Evolutionary conservation across 2,888 invertebrate genomes (phyloP).

Genomic region (Sphinx pinastri): DNA sequence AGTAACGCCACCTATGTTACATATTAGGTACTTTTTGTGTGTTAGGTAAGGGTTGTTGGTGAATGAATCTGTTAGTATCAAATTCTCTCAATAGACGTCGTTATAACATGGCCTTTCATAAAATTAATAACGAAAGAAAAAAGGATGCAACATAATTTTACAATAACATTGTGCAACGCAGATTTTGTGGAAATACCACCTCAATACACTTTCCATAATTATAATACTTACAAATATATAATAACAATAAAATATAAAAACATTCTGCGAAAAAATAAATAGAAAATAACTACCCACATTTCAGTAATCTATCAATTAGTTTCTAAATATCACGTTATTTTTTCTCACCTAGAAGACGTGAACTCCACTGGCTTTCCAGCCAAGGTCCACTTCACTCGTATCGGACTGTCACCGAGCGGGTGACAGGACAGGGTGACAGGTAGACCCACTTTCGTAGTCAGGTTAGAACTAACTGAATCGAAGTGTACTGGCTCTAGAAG

Average conservation of each 20-base stretch:
- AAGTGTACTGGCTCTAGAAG: slow-evolving; percentile 90
- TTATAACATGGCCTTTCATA: no score
- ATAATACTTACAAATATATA: no score
- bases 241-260: no score
- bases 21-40: background rate
- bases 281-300: no score
- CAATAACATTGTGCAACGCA: no score
- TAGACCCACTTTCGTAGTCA: slow-evolving; percentile 89
- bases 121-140: no score
- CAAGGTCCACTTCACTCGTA: slow-evolving; percentile 91
- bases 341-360: slow-evolving; percentile 66
- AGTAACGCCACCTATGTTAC: slow-evolving; percentile 4
- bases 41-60: no score
- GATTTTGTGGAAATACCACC: no score
- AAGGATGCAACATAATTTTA: no score
- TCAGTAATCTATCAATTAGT: no score
- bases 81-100: background rate
- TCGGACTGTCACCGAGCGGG: slow-evolving; percentile 92
- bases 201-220: no score
- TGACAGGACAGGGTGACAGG: slow-evolving; percentile 89
- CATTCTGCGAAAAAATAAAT: no score
- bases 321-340: background rate
- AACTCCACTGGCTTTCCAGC: slow-evolving; percentile 87
- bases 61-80: background rate
- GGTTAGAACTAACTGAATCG: slow-evolving; percentile 88